phyloP scores from a whole-genome alignment of 2,113 vertebrate genomes.

The Psephotus haematonotus region DNA sequence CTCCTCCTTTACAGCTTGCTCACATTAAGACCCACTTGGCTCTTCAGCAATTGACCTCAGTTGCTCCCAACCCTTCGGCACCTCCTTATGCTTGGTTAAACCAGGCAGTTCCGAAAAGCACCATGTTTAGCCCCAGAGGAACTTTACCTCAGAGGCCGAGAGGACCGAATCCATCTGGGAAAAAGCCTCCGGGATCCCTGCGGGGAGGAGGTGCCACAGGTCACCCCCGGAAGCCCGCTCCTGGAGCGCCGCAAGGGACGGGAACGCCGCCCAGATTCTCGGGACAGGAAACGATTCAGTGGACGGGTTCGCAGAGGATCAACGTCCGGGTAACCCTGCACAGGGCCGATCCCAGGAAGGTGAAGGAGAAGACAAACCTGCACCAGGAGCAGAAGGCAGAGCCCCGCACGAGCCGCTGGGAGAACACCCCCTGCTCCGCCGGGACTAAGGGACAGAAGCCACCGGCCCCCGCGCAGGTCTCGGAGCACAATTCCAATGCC shows the following conservation, averaged over 20 bases:
- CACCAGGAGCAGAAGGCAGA: slow-evolving; percentile 73
- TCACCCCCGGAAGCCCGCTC: slow-evolving; percentile 66
- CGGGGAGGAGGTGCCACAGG: slow-evolving; percentile 61
- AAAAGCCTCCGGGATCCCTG: slow-evolving; percentile 77
- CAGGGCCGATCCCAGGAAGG: slow-evolving; percentile 70
- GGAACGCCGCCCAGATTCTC: slow-evolving; percentile 66
- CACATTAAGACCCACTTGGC: slow-evolving; percentile 88
- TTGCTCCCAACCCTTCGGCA: slow-evolving; percentile 69
- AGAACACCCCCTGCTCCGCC: slow-evolving; percentile 26
- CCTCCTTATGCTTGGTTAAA: slow-evolving; percentile 80
- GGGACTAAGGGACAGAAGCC: slow-evolving; percentile 33
- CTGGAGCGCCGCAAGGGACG: slow-evolving; percentile 68
- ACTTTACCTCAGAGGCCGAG: slow-evolving; percentile 78
- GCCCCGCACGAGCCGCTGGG: slow-evolving; percentile 54
- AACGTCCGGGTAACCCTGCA: slow-evolving; percentile 76
- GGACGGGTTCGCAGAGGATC: slow-evolving; percentile 76
- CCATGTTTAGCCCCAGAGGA: slow-evolving; percentile 89
- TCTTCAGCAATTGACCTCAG: slow-evolving; percentile 80
- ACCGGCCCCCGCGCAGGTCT: neutral
- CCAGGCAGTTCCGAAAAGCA: slow-evolving; percentile 81
- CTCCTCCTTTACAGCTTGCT: slow-evolving; percentile 87
- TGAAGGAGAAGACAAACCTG: slow-evolving; percentile 71
- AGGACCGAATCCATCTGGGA: slow-evolving; percentile 70
- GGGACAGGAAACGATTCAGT: slow-evolving; percentile 60
- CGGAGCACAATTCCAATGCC: slow-evolving; percentile 56